Conservation (phyloP, 2,888 invertebrate species). For the Caenorhabditis virilis region DNA sequence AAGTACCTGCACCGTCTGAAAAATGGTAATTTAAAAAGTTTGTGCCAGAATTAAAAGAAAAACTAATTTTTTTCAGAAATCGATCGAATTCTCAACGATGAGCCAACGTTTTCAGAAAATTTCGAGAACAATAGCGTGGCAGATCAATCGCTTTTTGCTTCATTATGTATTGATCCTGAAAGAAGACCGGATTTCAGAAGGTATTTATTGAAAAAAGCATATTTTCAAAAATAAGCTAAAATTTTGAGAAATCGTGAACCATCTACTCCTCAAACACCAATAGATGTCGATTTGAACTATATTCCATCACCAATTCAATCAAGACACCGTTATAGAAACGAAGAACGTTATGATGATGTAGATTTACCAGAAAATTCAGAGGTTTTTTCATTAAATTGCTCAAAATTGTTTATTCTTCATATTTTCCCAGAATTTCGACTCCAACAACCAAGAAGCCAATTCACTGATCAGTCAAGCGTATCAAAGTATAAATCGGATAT, state of each 20-base stretch:
- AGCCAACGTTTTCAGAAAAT: neutral
- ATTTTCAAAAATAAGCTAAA: constrained; percentile 1
- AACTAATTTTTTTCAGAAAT: constrained; percentile 11
- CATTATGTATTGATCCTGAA: constrained; percentile 18
- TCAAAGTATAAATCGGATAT: constrained; percentile 16
- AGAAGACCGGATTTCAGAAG: no score
- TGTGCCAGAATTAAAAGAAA: neutral
- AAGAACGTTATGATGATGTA: neutral
- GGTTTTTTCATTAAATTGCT: neutral
- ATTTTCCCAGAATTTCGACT: neutral
- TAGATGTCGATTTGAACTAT: neutral
- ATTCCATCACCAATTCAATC: constrained; percentile 29
- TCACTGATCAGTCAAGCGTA: constrained; percentile 30
- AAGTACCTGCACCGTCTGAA: constrained; percentile 11
- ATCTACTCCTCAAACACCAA: constrained; percentile 4
- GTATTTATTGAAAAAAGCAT: no score
- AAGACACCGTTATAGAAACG: constrained; percentile 1
- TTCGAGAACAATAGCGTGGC: constrained; percentile 4
- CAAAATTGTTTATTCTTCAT: constrained; percentile 6
- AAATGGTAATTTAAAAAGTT: constrained; percentile 11
- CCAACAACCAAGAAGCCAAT: neutral
- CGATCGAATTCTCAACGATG: constrained; percentile 12
- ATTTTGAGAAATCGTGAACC: no score
- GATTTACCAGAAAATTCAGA: neutral
- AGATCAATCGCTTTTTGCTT: constrained; percentile 18